Evolutionary conservation across 2,797 vertebrate species (phyloP), one percentile per base, ranked within the genome.

Genomic region (Spheniscus humboldti): DNA sequence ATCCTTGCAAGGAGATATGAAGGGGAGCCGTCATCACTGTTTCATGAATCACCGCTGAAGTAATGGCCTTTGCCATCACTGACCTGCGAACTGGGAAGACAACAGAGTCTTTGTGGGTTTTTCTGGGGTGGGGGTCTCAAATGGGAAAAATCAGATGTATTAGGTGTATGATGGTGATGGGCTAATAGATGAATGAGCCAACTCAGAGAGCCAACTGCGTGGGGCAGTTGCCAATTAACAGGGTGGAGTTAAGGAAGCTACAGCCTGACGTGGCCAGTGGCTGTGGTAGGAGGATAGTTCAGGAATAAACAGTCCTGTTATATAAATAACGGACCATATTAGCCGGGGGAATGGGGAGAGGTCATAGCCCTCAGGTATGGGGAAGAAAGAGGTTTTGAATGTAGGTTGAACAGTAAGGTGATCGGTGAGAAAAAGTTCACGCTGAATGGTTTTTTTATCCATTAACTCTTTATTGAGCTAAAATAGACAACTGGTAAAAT

Each of bases 311-410:
- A 13, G 17, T 57, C 23, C 31, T 68, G 25, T 5, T n/a, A 0
- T 5, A 4, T 22, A 43, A 30, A 1, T 25, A 35, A 75, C 0
- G 14, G 13, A 3, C 1, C 68, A 1, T 20, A 5, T 13, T 13
- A 3, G 8, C 2, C 7, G 4, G 27, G 13, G 16, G 48, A 72
- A 22, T 7, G 15, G 8, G 6, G 18, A 64, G 43, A 20, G 10
- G 4, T 6, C 15, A 8, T 4, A 55, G 23, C 2, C 11, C 13
- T 43, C 11, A 13, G 25, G 1, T 18, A 6, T 2, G 13, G 48
- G 28, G 20, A 76, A 52, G 35, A 39, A 37, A 11, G 4, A 52
- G 6, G 6, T 33, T 87, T 66, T 35, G 9, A 48, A 23, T 9
- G 13, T 16, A 43, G 3, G 4, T 8, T 63, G 31, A 55, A 47